Evolutionary conservation across 2,888 invertebrate genomes (phyloP).

Genomic region (Rhaphigaster nebulosa): DNA sequence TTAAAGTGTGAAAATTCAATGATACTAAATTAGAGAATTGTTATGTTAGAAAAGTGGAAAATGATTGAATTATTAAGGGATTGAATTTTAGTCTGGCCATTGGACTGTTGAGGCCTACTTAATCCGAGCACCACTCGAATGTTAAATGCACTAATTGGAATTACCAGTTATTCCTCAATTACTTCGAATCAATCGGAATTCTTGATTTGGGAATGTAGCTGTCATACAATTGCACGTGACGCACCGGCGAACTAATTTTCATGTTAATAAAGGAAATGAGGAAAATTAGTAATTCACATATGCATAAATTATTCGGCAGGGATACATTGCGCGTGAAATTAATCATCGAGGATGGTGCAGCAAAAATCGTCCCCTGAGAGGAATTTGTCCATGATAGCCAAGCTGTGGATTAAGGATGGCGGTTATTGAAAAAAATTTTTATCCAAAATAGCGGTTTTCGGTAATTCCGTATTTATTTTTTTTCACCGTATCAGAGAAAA

Average conservation of each 20-base stretch:
- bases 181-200: background rate
- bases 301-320: background rate
- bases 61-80: background rate
- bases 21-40: too few species aligned
- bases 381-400: background rate
- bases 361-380: background rate
- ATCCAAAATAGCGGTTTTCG: too few species aligned
- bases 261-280: slow-evolving; percentile 2
- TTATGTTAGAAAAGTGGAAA: background rate
- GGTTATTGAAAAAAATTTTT: too few species aligned
- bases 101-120: background rate
- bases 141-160: background rate
- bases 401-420: too few species aligned
- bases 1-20: too few species aligned
- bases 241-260: background rate
- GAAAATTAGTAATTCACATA: background rate
- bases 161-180: background rate
- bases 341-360: background rate
- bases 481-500: too few species aligned
- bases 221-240: background rate
- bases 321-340: background rate
- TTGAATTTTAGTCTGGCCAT: background rate
- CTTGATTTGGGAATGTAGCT: background rate
- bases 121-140: background rate
- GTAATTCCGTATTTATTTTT: too few species aligned